Base-by-base conservation (phyloP, 2,113 vertebrate genomes). In the Arizona elegans region DNA sequence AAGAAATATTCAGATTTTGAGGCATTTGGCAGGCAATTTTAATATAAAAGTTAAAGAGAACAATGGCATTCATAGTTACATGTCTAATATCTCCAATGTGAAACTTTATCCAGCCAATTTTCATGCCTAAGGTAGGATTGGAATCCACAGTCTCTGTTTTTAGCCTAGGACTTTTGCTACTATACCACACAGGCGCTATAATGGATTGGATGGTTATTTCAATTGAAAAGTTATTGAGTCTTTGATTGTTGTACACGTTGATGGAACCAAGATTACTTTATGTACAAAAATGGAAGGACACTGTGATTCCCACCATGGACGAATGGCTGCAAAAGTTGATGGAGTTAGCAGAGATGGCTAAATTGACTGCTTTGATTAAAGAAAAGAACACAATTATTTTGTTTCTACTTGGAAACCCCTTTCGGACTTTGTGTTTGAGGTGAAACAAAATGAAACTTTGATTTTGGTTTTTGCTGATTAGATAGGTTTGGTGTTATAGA, bases 1-100 rank as follows among this genome's bases (percentile, higher is more conserved):
- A 0, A 0, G 0, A 3, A n/a, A 65, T 54, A 8, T 56, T 0
- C 1, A 0, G 3, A 2, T 11, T 53, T 38, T 0, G 38, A 58
- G 50, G 88, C 75, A 93, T 92, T 88, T 0, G 0, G 55, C 0
- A 0, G 7, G 38, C 56, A 54, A 33, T n/a, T 3, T 0, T n/a
- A 0, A 65, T 47, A 50, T 53, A 89, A 47, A 85, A 81, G 43
- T 47, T 47, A 47, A 81, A 53, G 17, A n/a, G 7, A 55, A 75
- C 59, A 75, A 38, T 47, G 91, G 55, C n/a, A 81, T 23, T 26
- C 24, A 47, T 13, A 53, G 26, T 55, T 11, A 9, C 24, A 33
- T 38, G 86, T 19, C 50, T 70, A 38, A 52, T 52, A 75, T 15
- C 86, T 81, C 15, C 33, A 81, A 81, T 1, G 17, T 38, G 33